These are phyloP conservation scores for Neomorphus geoffroyi DNA, from an alignment of 2,797 vertebrate genomes.

Conservation along the genomic window DNA sequence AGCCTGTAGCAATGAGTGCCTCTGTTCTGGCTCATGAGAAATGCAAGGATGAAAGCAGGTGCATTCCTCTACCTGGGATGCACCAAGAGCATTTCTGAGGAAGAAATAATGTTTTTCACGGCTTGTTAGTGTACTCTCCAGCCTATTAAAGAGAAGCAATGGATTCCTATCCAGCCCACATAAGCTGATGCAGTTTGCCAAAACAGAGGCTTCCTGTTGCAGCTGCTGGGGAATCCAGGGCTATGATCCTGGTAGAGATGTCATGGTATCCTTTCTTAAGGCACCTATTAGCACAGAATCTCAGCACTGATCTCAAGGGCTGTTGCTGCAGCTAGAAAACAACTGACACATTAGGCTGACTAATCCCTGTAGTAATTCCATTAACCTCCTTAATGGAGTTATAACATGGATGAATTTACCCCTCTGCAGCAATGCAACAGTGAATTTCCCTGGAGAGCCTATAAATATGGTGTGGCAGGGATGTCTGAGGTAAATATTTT, in stretches of 20 bases:
- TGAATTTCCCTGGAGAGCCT: neutral
- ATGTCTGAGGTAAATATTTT: neutral
- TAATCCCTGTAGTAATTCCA: slow-evolving; percentile 49
- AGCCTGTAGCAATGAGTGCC: neutral
- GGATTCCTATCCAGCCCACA: neutral
- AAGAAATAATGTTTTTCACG: neutral
- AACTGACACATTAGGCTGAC: slow-evolving; percentile 1
- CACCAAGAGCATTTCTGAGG: neutral
- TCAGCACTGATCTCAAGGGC: slow-evolving; percentile 4
- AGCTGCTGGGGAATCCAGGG: neutral
- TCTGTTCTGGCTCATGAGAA: neutral
- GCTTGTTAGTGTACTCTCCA: neutral
- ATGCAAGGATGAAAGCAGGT: neutral
- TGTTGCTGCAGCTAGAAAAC: slow-evolving; percentile 8
- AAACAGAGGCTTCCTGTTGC: neutral
- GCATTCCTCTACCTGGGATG: neutral
- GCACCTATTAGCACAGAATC: slow-evolving; percentile 27
- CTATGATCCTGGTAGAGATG: neutral
- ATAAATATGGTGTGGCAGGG: neutral
- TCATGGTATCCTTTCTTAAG: slow-evolving; percentile 38
- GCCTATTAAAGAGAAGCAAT: neutral
- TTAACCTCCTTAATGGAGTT: slow-evolving; percentile 41
- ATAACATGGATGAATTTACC: slow-evolving; percentile 4
- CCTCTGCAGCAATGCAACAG: neutral
- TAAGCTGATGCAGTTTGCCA: neutral